phyloP scores from a whole-genome alignment of 2,888 invertebrate genomes.

The Nemurella pictetii region DNA sequence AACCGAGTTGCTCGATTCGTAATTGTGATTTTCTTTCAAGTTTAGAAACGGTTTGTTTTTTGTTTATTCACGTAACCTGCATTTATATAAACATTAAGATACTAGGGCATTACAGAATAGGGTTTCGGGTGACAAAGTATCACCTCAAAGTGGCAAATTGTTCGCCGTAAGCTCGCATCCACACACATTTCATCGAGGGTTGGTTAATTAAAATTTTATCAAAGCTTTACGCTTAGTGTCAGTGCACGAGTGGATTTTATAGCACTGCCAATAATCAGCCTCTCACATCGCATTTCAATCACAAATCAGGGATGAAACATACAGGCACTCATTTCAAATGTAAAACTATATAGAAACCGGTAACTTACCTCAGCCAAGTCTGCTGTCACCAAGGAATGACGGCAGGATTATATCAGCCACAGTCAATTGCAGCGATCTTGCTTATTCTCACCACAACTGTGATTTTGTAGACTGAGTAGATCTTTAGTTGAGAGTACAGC shows the following conservation, averaged over 20 bases:
- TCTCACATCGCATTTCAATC: background rate
- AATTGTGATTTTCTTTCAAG: slow-evolving; percentile 30
- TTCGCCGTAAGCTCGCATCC: background rate
- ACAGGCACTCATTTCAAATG: slow-evolving; percentile 16
- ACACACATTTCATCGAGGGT: background rate
- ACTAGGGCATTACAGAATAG: background rate
- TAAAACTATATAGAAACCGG: slow-evolving; percentile 30
- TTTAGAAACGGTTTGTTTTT: slow-evolving; percentile 28
- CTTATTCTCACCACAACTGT: slow-evolving; percentile 60
- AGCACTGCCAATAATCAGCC: background rate
- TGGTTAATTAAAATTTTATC: slow-evolving; percentile 7
- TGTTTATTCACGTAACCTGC: background rate
- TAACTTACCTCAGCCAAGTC: slow-evolving; percentile 18
- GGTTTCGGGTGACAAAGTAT: background rate
- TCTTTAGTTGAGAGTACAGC: slow-evolving; percentile 7
- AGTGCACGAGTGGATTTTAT: background rate
- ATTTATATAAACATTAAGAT: background rate
- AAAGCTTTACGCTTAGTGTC: background rate
- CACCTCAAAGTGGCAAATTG: background rate
- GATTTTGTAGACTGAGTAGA: slow-evolving; percentile 65
- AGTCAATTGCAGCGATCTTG: background rate
- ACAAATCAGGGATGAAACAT: no score
- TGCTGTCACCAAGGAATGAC: slow-evolving; percentile 4
- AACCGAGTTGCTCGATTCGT: slow-evolving; percentile 6
- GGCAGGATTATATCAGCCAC: slow-evolving; percentile 29